phyloP scores from a whole-genome alignment of 2,888 invertebrate genomes.

The Helicoverpa assulta region DNA sequence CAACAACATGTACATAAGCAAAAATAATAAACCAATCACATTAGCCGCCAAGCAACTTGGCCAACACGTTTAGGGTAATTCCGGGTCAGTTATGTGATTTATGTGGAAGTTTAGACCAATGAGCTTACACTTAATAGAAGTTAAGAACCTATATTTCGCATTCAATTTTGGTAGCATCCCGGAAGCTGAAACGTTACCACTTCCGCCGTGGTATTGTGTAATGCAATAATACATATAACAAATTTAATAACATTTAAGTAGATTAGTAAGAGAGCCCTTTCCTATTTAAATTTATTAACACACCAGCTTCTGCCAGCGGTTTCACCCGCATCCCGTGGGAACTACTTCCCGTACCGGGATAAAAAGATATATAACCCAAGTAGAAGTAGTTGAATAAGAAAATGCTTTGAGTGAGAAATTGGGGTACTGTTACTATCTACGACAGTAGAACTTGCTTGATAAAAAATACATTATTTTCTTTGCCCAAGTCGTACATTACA shows the following conservation, averaged over 20 bases:
- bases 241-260: neutral
- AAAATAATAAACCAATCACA: slow-evolving; percentile 43
- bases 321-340: too few species aligned
- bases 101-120: neutral
- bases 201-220: too few species aligned
- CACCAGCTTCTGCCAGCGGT: too few species aligned
- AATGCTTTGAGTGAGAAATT: slow-evolving; percentile 17
- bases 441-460: slow-evolving; percentile 8
- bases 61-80: slow-evolving; percentile 33
- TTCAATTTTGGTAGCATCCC: too few species aligned
- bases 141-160: neutral
- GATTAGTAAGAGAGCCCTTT: neutral
- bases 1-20: slow-evolving; percentile 60
- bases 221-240: too few species aligned
- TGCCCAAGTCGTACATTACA: neutral
- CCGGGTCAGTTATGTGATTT: slow-evolving; percentile 16
- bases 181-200: too few species aligned
- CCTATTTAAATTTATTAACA: neutral
- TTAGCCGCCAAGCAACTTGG: slow-evolving; percentile 32
- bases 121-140: neutral
- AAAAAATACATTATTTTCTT: slow-evolving; percentile 6
- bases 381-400: neutral
- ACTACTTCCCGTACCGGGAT: too few species aligned
- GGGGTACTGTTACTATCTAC: slow-evolving; percentile 32
- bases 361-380: neutral